Evolutionary conservation across 2,797 vertebrate species (phyloP), one percentile per base, ranked within the genome.

Genomic region (Mormyrus hasselquistii): DNA sequence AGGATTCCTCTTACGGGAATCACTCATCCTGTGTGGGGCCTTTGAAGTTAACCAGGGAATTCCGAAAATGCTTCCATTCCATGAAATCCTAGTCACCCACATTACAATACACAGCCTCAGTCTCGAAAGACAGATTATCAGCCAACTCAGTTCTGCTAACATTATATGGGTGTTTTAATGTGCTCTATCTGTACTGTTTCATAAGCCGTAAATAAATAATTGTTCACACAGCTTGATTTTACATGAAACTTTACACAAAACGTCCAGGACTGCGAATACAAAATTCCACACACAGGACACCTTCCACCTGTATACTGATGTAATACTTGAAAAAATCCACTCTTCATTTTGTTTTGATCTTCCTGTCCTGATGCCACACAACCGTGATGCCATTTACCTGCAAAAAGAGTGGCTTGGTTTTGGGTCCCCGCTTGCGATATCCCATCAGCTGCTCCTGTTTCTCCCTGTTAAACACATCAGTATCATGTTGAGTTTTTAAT

Each of bases 391-490:
- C 7, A 38, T 41, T 96, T 96, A 99, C 98, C 97, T 99, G 98
- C 89, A 99, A 95, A 38, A 99, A 93, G 90, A 97, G 96, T 83
- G 98, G 98, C 92, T 99, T 99, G 79, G 98, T 97, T 94, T 99
- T 99, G 0, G 98, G 98, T 1, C 98, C 98, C 86, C 98, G 96
- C 94, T 99, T 99, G 59, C 97, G 97, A 93, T 98, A 99, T 76
- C 98, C 98, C 96, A 98, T 97, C 94, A 97, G 92, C 95, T 99
- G 97, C 92, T 99, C 98, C 93, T 99, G 98, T 91, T 97, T 95
- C 92, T 99, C 98, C 94, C 98, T 99, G 88, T 87, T 96, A 59
- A 89, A 91, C 50, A 12, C 53, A 84, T 10, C 38, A n/a, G 44
- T 44, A 92, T 91, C 7, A 49, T 52, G n/a, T 4, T 29, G 49